phyloP scores from a whole-genome alignment of 92 coral and sea anemone genomes.

The Virgularia gustaviana region DNA sequence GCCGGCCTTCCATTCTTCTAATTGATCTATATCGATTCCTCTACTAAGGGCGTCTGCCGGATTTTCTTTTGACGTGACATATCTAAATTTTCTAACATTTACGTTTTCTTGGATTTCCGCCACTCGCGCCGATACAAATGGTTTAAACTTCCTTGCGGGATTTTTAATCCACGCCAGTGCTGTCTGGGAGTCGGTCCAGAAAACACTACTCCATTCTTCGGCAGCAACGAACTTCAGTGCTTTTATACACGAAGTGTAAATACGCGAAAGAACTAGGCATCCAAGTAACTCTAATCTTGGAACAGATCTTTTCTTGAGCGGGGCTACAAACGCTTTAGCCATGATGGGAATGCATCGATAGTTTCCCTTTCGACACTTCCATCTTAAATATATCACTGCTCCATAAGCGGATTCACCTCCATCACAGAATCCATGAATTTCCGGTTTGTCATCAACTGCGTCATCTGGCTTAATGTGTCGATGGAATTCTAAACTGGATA shows the following conservation, averaged over 20 bases:
- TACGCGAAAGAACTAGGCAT: neutral
- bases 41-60: constrained; percentile 62
- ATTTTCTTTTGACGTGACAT: constrained; percentile 54
- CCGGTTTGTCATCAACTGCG: neutral
- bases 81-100: constrained; percentile 28
- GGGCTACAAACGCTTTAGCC: constrained; percentile 5
- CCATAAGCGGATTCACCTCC: neutral
- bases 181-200: constrained; percentile 48
- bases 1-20: constrained; percentile 21
- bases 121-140: constrained; percentile 59
- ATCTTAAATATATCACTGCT: neutral
- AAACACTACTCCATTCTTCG: neutral
- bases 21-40: constrained; percentile 17
- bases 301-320: neutral
- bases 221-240: neutral
- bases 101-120: constrained; percentile 61
- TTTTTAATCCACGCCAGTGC: constrained; percentile 59
- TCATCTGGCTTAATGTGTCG: neutral
- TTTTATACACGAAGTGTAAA: neutral
- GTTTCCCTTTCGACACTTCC: neutral
- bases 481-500: neutral
- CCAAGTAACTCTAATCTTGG: neutral
- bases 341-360: neutral
- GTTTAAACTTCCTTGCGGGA: constrained; percentile 53
- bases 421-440: neutral